These are phyloP conservation scores for Caranx melampygus DNA, from an alignment of 2,113 vertebrate genomes.

Conservation along the genomic window DNA sequence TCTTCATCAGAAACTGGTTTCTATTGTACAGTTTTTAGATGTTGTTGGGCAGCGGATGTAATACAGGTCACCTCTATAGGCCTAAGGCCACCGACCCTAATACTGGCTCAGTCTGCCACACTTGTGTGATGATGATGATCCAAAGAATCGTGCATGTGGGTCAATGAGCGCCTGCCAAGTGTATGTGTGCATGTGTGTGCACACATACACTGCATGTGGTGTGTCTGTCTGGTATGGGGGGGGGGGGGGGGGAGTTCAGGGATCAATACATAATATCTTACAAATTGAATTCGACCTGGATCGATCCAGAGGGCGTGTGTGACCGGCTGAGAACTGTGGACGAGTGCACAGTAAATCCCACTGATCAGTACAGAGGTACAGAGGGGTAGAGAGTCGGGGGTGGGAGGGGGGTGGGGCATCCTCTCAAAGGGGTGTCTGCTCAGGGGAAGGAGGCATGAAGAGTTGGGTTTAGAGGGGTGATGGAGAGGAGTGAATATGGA, in stretches of 20 bases:
- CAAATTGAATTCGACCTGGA: constrained; percentile 89
- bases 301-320: constrained; percentile 81
- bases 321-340: constrained; percentile 76
- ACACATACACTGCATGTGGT: no score
- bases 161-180: constrained; percentile 78
- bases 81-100: constrained; percentile 61
- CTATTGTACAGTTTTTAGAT: not conserved
- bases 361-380: constrained; percentile 73
- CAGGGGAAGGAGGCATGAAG: constrained; percentile 56
- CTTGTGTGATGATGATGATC: constrained; percentile 72
- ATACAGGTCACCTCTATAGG: constrained; percentile 40
- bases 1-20: constrained; percentile 11
- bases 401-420: constrained; percentile 32
- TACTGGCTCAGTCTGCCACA: constrained; percentile 60
- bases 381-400: not conserved
- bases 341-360: constrained; percentile 82
- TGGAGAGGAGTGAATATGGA: constrained; percentile 55
- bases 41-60: constrained; percentile 49
- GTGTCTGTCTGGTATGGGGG: no score
- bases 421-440: constrained; percentile 53
- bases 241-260: constrained; percentile 53
- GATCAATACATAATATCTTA: constrained; percentile 90
- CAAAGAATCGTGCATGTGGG: constrained; percentile 72
- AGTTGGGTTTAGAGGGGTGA: constrained; percentile 52
- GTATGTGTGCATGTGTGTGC: no score